Evolutionary conservation across 23 tunicate species (phyloP), one percentile per base, ranked within the genome.

Genomic region (Styela plicata): DNA sequence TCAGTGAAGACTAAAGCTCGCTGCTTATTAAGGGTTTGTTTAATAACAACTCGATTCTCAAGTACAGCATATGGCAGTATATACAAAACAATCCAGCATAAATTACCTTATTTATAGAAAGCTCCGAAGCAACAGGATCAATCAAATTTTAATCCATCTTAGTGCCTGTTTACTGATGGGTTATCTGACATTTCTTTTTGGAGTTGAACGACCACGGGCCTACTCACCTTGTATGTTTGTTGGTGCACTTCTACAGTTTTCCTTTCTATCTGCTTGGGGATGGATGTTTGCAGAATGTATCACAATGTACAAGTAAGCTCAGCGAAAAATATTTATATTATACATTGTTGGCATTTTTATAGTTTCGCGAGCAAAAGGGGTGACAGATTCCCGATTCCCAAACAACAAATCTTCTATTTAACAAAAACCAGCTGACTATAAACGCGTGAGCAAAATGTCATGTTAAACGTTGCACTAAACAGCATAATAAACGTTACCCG

Each of bases 261-360:
- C 86, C 73, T 85, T 90, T 69, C 83, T 90, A 34, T 35, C 89
- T 3, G 68, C 95, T 2, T 90, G 95, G 89, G 82, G 89, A 37
- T 90, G 95, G 95, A 90, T 90, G 85, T 62, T 74, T 32, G 77
- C 82, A 1, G 86, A 90, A 74, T 79, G 88, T 71, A 35, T 64
- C 37, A 85, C 80, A 37, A 66, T 90, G 36, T 90, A 90, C 80
- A 71, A 34, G 77, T 71, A 7, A 71, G 77, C n/a, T n/a, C n/a
- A n/a, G n/a, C n/a, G n/a, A n/a, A n/a, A n/a, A n/a, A n/a, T n/a
- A n/a, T n/a, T n/a, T n/a, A n/a, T n/a, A n/a, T n/a, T n/a, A n/a
- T n/a, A n/a, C n/a, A n/a, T n/a, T n/a, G n/a, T n/a, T n/a, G n/a
- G n/a, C n/a, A n/a, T n/a, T n/a, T n/a, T n/a, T n/a, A n/a, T n/a